Base-by-base conservation (phyloP, 2,113 vertebrate genomes). In the Hylia prasina region DNA sequence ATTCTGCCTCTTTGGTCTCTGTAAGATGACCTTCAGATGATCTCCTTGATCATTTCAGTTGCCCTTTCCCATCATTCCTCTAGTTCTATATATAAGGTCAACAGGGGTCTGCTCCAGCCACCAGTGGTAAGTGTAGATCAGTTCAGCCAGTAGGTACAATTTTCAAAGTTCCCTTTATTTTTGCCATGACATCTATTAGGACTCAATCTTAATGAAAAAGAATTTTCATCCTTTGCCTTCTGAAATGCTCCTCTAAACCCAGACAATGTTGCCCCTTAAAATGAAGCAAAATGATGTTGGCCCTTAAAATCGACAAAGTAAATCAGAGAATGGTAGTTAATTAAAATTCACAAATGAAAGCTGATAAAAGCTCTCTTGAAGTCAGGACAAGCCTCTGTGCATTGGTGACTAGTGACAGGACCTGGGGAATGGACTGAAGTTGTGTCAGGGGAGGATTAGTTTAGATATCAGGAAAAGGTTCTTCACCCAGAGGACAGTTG, bases 151-250 rank as follows among this genome's bases (percentile, higher is more conserved):
- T 3, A 87, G 35, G 18, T 21, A 30, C 35, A 58, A 7, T 33
- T 88, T 75, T 79, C 23, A 37, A 86, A 87, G 57, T 47, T 13
- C 13, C 21, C 68, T 66, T 89, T n/a, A 28, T 37, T 96, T 94
- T 91, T 63, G 23, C 31, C 13, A 6, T 30, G 30, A 31, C 17
- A 69, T 39, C 65, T 69, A 27, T 54, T 63, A 58, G 39, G 31
- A 25, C 90, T 73, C 35, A 65, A 58, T 66, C 58, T 28, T 45
- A n/a, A 70, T 15, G 42, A 77, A 87, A 73, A 76, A 4, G 3
- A 47, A 5, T 42, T 69, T 79, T 79, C 64, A 40, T 42, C 47
- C 63, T 90, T 64, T 63, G 42, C 39, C 9, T 72, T 82, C 57
- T 65, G 35, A 72, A 31, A 47, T 35, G 24, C 72, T 42, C 58